Evolutionary conservation across 1,140 invertebrate species (phyloP), one percentile per base, ranked within the genome.

Genomic region (Drosophila biarmipes): DNA sequence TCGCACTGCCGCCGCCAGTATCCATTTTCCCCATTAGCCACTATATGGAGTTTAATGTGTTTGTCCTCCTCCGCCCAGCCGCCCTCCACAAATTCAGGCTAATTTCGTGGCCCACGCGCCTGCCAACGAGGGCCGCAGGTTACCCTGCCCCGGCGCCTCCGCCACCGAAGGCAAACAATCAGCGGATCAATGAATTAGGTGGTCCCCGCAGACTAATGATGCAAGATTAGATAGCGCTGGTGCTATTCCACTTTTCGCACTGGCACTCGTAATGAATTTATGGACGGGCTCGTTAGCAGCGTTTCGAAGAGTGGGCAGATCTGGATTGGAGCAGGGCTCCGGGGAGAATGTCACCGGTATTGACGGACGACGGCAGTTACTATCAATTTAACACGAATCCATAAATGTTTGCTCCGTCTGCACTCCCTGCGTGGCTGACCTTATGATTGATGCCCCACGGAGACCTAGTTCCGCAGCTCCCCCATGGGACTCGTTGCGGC

Each of bases 361-460:
- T 82, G 82, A 87, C 71, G 77, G 38, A 64, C 62, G 49, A 24
- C 35, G 67, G 66, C 79, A 82, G 67, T 87, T 69, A 76, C 66
- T 89, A 73, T 79, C 78, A 82, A 89, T 87, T 89, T 87, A 87
- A 89, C 59, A 76, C 54, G 54, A 78, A 58, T 79, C 80, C 61
- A 73, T 73, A 58, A 63, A 63, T 76, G 64, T 73, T 69, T 34
- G 37, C 11, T 37, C 37, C 37, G 42, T 43, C 53, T 42, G 45
- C 17, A 14, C 45, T 49, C 48, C 56, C 48, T 62, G 40, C 58
- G 17, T 62, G 56, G 21, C 43, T 54, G 57, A 42, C 53, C 61
- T 55, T 58, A 87, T 87, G 82, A 87, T 87, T 89, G 86, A 87
- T 87, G 78, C 55, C 71, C 78, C 56, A 51, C 14, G 17, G 81